phyloP scores from a whole-genome alignment of 2,888 invertebrate genomes.

The Callinectes sapidus region DNA sequence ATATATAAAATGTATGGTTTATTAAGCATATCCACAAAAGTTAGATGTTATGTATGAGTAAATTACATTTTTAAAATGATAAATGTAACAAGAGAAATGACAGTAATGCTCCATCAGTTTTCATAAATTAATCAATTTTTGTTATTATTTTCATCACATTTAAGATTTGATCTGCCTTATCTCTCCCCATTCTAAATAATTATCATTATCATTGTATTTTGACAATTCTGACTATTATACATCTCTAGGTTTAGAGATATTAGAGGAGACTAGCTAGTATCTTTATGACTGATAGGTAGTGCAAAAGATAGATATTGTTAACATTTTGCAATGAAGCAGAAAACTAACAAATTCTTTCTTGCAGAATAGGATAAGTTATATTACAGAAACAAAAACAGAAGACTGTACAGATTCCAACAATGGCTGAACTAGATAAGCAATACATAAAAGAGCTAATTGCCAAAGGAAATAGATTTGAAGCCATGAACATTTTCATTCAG shows the following conservation, averaged over 20 bases:
- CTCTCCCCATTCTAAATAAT: neutral
- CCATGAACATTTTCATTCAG: constrained; percentile 66
- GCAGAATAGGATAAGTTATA: constrained; percentile 10
- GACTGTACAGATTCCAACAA: neutral
- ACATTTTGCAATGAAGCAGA: too few relatives aligned
- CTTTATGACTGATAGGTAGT: neutral
- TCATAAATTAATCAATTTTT: too few relatives aligned
- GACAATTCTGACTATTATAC: too few relatives aligned
- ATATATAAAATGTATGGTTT: too few relatives aligned
- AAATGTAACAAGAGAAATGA: too few relatives aligned
- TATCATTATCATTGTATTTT: neutral
- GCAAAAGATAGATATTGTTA: neutral
- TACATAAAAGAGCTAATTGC: constrained; percentile 64
- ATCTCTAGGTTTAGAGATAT: too few relatives aligned
- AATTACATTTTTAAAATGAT: too few relatives aligned
- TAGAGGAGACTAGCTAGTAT: neutral
- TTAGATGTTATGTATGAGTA: too few relatives aligned
- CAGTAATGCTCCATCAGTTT: too few relatives aligned
- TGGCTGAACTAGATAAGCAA: constrained; percentile 61
- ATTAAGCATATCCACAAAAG: too few relatives aligned
- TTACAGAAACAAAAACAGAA: neutral
- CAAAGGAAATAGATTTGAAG: constrained; percentile 65
- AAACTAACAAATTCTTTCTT: neutral
- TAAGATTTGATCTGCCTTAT: neutral
- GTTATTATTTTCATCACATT: too few relatives aligned